Conservation (phyloP, 1,140 invertebrate genomes). For the Magallana gigas region DNA sequence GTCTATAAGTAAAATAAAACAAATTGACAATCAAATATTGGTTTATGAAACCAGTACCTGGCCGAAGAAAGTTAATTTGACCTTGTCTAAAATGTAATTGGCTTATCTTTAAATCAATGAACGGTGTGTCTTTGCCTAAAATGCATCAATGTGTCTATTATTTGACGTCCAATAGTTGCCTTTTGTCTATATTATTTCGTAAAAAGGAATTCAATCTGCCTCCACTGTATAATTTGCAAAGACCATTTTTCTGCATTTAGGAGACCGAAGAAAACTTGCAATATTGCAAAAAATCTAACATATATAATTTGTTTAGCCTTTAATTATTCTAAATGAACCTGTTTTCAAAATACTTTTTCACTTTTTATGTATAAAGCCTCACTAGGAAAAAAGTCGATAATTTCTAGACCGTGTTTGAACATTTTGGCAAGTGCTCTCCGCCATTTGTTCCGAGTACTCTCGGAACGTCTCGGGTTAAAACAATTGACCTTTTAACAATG, state of each 20-base stretch:
- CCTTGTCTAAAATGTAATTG: background rate
- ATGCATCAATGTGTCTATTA: background rate
- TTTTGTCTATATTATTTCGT: background rate
- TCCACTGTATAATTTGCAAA: too few species aligned
- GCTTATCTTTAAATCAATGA: background rate
- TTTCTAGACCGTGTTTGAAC: background rate
- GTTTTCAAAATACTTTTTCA: slow-evolving; percentile 5
- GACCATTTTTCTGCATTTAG: too few species aligned
- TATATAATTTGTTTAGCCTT: too few species aligned
- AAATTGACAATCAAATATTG: too few species aligned
- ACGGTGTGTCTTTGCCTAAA: background rate
- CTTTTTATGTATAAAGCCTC: too few species aligned
- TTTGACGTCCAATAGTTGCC: background rate
- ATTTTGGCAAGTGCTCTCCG: background rate
- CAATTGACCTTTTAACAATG: too few species aligned
- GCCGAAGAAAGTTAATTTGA: background rate
- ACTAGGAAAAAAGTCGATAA: background rate
- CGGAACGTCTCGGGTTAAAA: background rate
- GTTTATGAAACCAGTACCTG: too few species aligned
- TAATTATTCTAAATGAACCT: too few species aligned
- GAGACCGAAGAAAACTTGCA: too few species aligned
- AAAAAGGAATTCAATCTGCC: background rate
- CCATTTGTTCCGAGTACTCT: slow-evolving; percentile 7
- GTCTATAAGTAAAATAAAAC: too few species aligned
- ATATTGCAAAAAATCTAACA: too few species aligned